phyloP scores from a whole-genome alignment of 2,113 vertebrate species.

The Phaethornis superciliosus region DNA sequence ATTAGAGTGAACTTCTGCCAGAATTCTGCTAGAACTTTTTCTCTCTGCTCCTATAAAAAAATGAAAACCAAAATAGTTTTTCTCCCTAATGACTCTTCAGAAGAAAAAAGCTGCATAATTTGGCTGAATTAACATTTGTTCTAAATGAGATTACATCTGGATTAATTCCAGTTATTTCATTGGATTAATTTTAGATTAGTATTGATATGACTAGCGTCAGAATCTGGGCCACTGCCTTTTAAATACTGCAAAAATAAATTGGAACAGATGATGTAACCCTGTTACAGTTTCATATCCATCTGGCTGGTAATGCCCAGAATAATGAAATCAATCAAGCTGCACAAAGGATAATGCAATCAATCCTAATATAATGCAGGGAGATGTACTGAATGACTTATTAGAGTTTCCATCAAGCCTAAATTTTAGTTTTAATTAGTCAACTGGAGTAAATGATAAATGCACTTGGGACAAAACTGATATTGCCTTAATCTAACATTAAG shows the following conservation, averaged over 20 bases:
- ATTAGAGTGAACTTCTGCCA: conserved; percentile 19
- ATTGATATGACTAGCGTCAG: neutral
- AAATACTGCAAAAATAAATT: conserved; percentile 13
- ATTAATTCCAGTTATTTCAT: conserved; percentile 39
- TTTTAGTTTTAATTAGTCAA: conserved; percentile 38
- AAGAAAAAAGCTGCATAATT: conserved; percentile 21
- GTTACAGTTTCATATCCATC: conserved; percentile 21
- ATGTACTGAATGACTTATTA: conserved; percentile 6
- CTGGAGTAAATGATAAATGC: conserved; percentile 10
- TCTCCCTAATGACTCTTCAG: conserved; percentile 12
- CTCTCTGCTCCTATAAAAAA: conserved; percentile 8
- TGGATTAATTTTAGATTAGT: conserved; percentile 28
- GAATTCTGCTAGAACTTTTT: neutral
- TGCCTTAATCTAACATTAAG: neutral
- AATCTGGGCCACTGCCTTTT: conserved; percentile 33
- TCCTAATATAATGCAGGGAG: neutral
- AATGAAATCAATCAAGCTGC: conserved; percentile 59
- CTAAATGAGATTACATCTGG: conserved; percentile 34
- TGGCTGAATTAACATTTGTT: conserved; percentile 13
- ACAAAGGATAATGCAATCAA: conserved; percentile 11
- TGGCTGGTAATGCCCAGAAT: conserved; percentile 42
- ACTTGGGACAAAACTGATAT: neutral
- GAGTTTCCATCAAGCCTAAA: neutral
- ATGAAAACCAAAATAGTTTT: neutral
- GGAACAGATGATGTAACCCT: neutral